Percentiles rank a stretch among this genome's conserved stretches.
These are phyloP conservation scores for Pandemis cinnamomeana DNA, from an alignment of 2,888 invertebrate genomes.

Conservation along the genomic window DNA sequence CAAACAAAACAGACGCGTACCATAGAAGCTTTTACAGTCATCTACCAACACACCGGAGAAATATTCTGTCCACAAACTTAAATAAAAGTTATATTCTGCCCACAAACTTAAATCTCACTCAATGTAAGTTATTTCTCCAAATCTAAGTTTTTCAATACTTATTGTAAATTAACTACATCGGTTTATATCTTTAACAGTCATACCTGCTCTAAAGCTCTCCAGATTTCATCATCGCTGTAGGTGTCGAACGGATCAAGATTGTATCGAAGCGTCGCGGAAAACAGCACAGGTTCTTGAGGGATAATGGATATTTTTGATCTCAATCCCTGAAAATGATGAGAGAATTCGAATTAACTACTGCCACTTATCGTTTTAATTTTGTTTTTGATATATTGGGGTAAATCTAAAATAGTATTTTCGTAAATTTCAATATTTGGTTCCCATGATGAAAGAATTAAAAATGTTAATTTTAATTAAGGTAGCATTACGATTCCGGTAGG, in stretches of 20 bases:
- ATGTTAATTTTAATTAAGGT: no score
- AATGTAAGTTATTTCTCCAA: no score
- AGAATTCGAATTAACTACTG: background rate
- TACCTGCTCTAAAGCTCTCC: constrained; percentile 89
- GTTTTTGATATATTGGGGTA: background rate
- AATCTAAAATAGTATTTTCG: background rate
- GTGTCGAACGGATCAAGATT: constrained; percentile 91
- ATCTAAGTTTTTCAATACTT: no score
- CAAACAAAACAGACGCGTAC: no score
- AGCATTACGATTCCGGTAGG: background rate
- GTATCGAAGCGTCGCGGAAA: constrained; percentile 87
- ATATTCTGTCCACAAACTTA: no score
- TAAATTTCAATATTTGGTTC: background rate
- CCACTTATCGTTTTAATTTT: background rate
- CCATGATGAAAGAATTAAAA: no score
- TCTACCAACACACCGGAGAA: no score
- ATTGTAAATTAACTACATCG: no score
- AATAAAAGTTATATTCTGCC: no score
- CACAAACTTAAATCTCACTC: no score
- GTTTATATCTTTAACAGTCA: constrained; percentile 43
- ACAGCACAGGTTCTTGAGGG: constrained; percentile 93
- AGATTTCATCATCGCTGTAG: constrained; percentile 87
- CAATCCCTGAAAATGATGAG: constrained; percentile 75
- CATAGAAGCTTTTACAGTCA: no score
- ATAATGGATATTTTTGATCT: constrained; percentile 87